Percentiles rank a stretch among this genome's conserved stretches.
phyloP scores from a whole-genome alignment of 2,113 vertebrate genomes.

The Urocynchramus pylzowi region DNA sequence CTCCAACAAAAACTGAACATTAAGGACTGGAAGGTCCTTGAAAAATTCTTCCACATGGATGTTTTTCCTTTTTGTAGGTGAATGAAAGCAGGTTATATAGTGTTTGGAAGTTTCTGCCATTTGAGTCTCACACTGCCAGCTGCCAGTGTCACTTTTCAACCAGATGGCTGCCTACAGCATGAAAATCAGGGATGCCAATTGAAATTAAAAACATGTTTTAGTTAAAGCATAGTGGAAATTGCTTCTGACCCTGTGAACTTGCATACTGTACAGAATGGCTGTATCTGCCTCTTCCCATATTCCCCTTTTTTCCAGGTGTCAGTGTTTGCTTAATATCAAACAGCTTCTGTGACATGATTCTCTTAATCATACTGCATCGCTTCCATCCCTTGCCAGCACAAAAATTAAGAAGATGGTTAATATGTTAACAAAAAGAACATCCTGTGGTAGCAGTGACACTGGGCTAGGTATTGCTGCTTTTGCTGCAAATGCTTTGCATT shows the following conservation, averaged over 20 bases:
- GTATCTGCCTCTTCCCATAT: not conserved
- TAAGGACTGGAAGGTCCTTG: not conserved
- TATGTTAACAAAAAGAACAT: not conserved
- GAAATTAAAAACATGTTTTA: slow-evolving; percentile 32
- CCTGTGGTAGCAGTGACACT: not conserved
- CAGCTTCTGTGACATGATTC: not conserved
- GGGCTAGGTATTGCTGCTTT: not conserved
- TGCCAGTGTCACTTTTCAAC: slow-evolving; percentile 29
- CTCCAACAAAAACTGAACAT: not conserved
- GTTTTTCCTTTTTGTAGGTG: not conserved
- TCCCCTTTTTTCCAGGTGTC: not conserved
- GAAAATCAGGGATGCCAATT: slow-evolving; percentile 9
- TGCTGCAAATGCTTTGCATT: not conserved
- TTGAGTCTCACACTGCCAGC: slow-evolving; percentile 4
- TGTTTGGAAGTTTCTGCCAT: not conserved
- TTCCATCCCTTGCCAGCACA: not conserved
- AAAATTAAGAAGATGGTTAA: not conserved
- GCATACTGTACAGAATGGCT: not conserved
- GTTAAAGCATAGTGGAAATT: not conserved
- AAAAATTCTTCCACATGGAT: not conserved
- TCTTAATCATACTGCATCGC: not conserved
- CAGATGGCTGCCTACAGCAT: slow-evolving; percentile 48
- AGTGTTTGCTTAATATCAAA: not conserved
- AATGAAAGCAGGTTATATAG: not conserved
- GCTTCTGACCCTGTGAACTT: slow-evolving; percentile 15